Evolutionary conservation across 2,113 vertebrate genomes (phyloP).

Genomic region (Tapirus terrestris): DNA sequence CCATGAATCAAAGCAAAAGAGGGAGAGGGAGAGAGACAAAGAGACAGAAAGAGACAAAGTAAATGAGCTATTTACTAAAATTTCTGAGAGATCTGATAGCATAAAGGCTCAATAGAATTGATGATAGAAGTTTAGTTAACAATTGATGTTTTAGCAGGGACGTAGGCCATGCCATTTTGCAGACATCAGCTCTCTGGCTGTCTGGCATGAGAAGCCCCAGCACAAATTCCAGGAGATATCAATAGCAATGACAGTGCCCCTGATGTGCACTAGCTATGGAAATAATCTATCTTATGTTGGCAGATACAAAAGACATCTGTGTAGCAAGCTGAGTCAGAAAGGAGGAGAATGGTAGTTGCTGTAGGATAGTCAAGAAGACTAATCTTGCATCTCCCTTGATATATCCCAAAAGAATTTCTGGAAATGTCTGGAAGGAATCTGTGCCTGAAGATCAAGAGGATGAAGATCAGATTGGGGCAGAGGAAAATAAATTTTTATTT

Average conservation of each 20-base stretch:
- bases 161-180: not conserved
- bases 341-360: slow-evolving; percentile 21
- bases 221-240: slow-evolving; percentile 51
- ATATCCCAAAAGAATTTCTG: slow-evolving; percentile 3
- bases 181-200: slow-evolving; percentile 46
- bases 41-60: not conserved
- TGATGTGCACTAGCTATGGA: slow-evolving; percentile 44
- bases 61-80: not conserved
- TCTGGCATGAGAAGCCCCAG: slow-evolving; percentile 63
- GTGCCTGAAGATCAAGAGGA: not conserved
- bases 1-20: not conserved
- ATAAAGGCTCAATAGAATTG: not conserved
- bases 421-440: slow-evolving; percentile 40
- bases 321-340: slow-evolving; percentile 62
- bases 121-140: not conserved
- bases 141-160: not conserved
- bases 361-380: slow-evolving; percentile 26
- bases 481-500: slow-evolving; percentile 8
- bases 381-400: not conserved
- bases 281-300: slow-evolving; percentile 68
- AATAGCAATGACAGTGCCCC: slow-evolving; percentile 21
- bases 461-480: not conserved
- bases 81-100: not conserved
- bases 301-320: slow-evolving; percentile 73
- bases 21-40: not conserved